Evolutionary conservation across 1,140 invertebrate species (phyloP).

Genomic region (Drosophila parabipectinata): DNA sequence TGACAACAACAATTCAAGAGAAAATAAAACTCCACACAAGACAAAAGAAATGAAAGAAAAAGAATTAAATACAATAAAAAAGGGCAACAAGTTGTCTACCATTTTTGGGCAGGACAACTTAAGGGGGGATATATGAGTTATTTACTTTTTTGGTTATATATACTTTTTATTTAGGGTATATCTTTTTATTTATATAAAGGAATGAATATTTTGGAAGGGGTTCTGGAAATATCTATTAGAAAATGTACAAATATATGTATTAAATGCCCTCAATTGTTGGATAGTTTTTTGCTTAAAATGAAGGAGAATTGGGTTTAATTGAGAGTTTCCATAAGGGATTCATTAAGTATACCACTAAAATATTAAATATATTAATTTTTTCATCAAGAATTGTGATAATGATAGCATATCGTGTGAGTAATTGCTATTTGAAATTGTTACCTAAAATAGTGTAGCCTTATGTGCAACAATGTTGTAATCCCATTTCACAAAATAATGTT

Average conservation of each 20-base stretch:
- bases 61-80: conserved; percentile 30
- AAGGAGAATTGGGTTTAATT: not conserved
- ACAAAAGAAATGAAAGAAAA: conserved; percentile 26
- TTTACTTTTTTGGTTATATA: not conserved
- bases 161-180: not conserved
- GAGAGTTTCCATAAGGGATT: too few species aligned
- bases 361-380: too few species aligned
- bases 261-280: conserved; percentile 11
- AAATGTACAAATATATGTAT: not conserved
- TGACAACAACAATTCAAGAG: conserved; percentile 34
- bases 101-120: conserved; percentile 39
- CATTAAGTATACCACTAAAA: too few species aligned
- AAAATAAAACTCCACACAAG: conserved; percentile 13
- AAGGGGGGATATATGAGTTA: conserved; percentile 11
- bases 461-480: too few species aligned
- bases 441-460: too few species aligned
- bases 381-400: too few species aligned
- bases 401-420: too few species aligned
- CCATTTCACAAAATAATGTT: too few species aligned
- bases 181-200: not conserved
- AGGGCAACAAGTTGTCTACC: conserved; percentile 24
- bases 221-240: not conserved
- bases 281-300: not conserved
- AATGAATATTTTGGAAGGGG: not conserved
- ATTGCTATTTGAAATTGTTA: too few species aligned